Percentiles rank a stretch among this genome's conserved stretches.
These are phyloP conservation scores for Aricia agestis DNA, from an alignment of 1,140 invertebrate species.

Conservation along the genomic window DNA sequence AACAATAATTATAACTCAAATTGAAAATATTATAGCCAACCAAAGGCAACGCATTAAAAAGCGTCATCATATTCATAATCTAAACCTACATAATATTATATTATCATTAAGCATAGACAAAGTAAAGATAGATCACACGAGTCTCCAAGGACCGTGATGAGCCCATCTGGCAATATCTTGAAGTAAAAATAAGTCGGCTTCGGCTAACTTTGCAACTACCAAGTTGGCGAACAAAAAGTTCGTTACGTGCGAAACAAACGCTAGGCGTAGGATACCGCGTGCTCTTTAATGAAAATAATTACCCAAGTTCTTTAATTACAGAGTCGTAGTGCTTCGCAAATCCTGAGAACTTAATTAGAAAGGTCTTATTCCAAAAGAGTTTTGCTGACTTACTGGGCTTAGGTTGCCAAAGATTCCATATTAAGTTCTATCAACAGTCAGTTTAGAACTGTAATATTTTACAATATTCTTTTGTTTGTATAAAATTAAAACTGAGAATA, in stretches of 20 bases:
- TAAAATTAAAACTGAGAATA: too few species aligned
- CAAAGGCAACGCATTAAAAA: too few species aligned
- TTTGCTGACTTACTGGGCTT: background rate
- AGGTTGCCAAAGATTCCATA: too few species aligned
- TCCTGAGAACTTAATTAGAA: background rate
- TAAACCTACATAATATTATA: too few species aligned
- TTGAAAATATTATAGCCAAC: too few species aligned
- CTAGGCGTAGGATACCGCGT: conserved; percentile 25
- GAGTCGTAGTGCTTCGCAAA: background rate
- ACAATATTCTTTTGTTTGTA: too few species aligned
- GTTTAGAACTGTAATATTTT: too few species aligned
- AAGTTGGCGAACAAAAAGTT: conserved; percentile 18
- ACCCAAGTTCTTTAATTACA: conserved; percentile 52
- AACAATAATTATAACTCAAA: too few species aligned
- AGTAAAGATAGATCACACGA: background rate
- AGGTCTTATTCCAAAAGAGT: background rate
- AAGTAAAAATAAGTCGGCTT: conserved; percentile 36
- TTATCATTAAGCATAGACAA: background rate
- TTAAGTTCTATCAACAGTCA: too few species aligned
- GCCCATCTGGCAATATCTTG: conserved; percentile 32
- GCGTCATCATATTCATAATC: too few species aligned
- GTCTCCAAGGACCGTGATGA: conserved; percentile 24
- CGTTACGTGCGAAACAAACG: conserved; percentile 25
- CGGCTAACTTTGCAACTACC: conserved; percentile 22
- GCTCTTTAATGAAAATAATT: conserved; percentile 44